Percentiles rank a stretch among this genome's conserved stretches.
phyloP scores from a whole-genome alignment of 2,113 vertebrate genomes.

The Sylvilagus bachmani region DNA sequence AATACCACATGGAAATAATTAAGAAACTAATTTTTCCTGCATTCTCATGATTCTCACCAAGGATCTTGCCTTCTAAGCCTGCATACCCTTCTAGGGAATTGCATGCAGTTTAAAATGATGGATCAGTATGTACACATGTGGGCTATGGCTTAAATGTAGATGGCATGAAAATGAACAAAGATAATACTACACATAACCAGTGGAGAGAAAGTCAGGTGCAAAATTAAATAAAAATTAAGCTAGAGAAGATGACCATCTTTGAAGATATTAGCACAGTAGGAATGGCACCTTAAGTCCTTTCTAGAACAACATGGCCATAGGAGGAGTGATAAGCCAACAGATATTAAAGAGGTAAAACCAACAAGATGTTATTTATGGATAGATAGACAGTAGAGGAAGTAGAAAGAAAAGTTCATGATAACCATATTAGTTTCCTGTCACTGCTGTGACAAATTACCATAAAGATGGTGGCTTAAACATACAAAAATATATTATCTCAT shows the following conservation, averaged over 20 bases:
- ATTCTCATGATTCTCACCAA: neutral
- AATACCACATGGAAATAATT: neutral
- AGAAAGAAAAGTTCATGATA: neutral
- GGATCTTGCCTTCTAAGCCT: neutral
- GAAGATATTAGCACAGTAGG: neutral
- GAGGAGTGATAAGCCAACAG: neutral
- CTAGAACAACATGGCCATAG: neutral
- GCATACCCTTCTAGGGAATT: neutral
- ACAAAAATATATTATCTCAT: neutral
- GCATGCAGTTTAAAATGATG: neutral
- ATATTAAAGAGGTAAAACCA: slow-evolving; percentile 9
- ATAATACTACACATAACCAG: neutral
- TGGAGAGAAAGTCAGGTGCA: neutral
- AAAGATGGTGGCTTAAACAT: neutral
- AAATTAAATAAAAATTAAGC: slow-evolving; percentile 11
- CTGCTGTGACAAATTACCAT: neutral
- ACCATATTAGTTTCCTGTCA: neutral
- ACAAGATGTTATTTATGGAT: neutral
- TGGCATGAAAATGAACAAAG: neutral
- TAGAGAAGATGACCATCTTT: neutral
- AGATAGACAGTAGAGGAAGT: neutral
- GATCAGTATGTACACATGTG: neutral
- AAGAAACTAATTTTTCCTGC: neutral
- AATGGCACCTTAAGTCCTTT: neutral
- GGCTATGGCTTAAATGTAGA: neutral